These are phyloP conservation scores for Charina bottae DNA, from an alignment of 2,113 vertebrate species.

Conservation along the genomic window DNA sequence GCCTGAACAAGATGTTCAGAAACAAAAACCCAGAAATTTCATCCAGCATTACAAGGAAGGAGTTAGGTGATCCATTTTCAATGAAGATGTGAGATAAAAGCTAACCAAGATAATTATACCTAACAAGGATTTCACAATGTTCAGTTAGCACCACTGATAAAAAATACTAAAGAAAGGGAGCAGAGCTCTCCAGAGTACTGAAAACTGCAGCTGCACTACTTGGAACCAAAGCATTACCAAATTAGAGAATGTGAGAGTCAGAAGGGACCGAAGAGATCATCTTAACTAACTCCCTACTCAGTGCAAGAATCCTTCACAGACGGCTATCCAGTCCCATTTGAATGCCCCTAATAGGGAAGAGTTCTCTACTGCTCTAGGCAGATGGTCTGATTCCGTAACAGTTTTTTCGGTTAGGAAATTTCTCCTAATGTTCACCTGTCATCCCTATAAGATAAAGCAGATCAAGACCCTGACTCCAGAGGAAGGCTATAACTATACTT, in stretches of 20 bases:
- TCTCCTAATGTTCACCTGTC: neutral
- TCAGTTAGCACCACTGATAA: neutral
- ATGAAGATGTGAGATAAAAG: neutral
- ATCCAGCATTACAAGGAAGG: neutral
- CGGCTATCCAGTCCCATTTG: neutral
- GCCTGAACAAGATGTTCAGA: neutral
- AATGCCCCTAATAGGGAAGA: neutral
- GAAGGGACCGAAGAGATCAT: neutral
- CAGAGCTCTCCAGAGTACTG: neutral
- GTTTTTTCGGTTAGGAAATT: neutral
- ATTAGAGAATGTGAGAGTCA: neutral
- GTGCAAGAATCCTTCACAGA: neutral
- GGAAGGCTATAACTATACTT: neutral
- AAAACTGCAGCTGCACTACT: neutral
- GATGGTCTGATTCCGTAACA: neutral
- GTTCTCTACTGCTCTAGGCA: neutral
- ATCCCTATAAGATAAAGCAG: neutral
- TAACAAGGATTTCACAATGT: neutral
- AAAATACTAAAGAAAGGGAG: conserved; percentile 16
- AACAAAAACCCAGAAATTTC: neutral
- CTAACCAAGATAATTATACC: neutral
- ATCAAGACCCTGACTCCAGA: neutral
- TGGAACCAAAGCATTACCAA: neutral
- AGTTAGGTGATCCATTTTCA: neutral
- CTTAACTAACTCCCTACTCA: neutral